Evolutionary conservation across 2,113 vertebrate species (phyloP).

Genomic region (Calonectris borealis): DNA sequence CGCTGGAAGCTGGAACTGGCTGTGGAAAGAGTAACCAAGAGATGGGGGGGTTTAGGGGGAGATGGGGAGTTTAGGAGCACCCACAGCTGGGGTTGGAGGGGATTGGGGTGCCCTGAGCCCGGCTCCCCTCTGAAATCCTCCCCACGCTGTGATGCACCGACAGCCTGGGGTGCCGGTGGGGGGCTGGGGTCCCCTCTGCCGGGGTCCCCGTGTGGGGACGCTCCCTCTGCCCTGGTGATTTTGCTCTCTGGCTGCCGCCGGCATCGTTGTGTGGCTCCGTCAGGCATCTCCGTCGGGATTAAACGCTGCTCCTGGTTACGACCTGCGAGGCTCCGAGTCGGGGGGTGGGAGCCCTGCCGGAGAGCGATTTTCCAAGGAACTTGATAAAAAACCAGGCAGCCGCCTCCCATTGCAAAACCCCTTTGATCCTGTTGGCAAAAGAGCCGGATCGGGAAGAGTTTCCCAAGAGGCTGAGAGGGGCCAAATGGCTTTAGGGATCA

Average conservation of each 20-base stretch:
- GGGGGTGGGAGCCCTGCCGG: not conserved
- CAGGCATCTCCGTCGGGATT: accelerated
- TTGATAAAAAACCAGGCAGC: not conserved
- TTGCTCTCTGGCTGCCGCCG: not conserved
- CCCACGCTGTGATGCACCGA: accelerated
- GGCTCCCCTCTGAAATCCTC: not conserved
- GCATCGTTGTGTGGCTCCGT: accelerated
- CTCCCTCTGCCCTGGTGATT: accelerated
- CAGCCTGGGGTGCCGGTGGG: not conserved
- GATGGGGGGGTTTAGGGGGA: not conserved
- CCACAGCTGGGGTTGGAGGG: not conserved
- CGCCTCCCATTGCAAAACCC: not conserved
- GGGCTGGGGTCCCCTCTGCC: accelerated
- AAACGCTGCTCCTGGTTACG: not conserved
- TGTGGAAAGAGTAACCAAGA: not conserved
- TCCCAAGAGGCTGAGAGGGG: not conserved
- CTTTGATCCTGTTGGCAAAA: not conserved
- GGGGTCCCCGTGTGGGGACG: accelerated
- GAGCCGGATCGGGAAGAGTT: not conserved
- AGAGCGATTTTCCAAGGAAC: not conserved
- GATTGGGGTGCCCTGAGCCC: accelerated
- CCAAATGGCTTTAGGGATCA: not conserved
- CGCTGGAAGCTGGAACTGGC: not conserved
- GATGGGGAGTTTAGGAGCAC: not conserved
- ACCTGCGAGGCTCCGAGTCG: accelerated